These are phyloP conservation scores for Dasypogon diadema DNA, from an alignment of 2,888 invertebrate species.

Conservation along the genomic window DNA sequence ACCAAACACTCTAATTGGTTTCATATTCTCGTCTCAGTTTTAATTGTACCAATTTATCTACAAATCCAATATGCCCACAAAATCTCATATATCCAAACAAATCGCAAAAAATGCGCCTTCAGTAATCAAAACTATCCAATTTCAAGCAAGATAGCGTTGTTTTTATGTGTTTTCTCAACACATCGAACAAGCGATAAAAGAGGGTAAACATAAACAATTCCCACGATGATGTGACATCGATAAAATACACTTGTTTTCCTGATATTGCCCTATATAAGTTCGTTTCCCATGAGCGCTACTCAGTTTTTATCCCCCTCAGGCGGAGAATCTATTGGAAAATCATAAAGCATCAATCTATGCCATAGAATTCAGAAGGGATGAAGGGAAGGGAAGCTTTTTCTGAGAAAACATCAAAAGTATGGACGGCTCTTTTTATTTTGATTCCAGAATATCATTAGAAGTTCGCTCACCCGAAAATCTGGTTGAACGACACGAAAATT, in stretches of 20 bases:
- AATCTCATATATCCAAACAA: no score
- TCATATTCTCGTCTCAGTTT: no score
- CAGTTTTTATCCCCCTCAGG: background rate
- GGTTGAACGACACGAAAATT: constrained; percentile 7
- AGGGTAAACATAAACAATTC: background rate
- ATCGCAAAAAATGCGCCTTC: no score
- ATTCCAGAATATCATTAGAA: background rate
- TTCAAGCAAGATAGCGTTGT: no score
- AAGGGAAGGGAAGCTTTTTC: background rate
- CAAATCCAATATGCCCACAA: no score
- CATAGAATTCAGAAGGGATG: background rate
- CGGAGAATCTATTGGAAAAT: background rate
- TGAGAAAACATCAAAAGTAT: background rate
- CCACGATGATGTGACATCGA: background rate
- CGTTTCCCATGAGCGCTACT: background rate
- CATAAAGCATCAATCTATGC: constrained; percentile 17
- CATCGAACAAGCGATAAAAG: no score
- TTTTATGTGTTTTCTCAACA: no score
- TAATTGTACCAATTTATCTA: no score
- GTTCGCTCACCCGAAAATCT: constrained; percentile 30
- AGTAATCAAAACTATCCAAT: no score
- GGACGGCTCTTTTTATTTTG: background rate
- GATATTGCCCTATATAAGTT: background rate
- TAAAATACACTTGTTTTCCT: background rate
- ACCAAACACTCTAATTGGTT: no score